Conservation (phyloP, 2,888 invertebrate genomes). For the Himalopsyche japonica region DNA sequence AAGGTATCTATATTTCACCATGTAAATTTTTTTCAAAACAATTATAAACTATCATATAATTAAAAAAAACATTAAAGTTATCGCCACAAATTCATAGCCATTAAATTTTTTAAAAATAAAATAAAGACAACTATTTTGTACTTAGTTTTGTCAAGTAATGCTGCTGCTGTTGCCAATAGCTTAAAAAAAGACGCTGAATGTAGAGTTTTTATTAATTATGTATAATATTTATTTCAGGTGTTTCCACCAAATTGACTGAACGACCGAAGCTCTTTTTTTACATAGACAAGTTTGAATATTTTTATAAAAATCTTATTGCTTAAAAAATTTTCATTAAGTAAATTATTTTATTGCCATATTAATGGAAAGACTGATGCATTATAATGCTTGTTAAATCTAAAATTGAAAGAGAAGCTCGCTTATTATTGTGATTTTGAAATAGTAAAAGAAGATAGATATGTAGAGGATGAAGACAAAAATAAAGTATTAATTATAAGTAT, state of each 20-base stretch:
- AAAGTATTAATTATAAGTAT: neutral
- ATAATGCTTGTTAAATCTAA: neutral
- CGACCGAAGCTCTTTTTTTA: neutral
- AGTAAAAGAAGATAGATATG: neutral
- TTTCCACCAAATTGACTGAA: neutral
- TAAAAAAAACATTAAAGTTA: too few species aligned
- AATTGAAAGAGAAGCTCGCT: neutral
- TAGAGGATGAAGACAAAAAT: neutral
- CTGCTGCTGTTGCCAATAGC: neutral
- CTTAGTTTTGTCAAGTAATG: neutral
- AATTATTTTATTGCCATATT: neutral
- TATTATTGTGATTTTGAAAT: neutral
- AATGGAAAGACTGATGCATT: neutral
- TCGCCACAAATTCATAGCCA: too few species aligned
- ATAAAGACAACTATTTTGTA: too few species aligned
- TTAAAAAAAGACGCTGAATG: neutral
- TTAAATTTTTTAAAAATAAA: too few species aligned
- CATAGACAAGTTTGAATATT: neutral
- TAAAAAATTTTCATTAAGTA: neutral
- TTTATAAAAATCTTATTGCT: neutral
- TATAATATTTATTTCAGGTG: neutral
- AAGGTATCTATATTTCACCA: too few species aligned
- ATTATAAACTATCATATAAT: too few species aligned
- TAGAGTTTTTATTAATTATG: neutral
- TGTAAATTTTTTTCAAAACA: too few species aligned